Percentiles rank a stretch among this genome's conserved stretches.
phyloP scores from a whole-genome alignment of 2,888 invertebrate genomes.

The Drosophila anomelani region DNA sequence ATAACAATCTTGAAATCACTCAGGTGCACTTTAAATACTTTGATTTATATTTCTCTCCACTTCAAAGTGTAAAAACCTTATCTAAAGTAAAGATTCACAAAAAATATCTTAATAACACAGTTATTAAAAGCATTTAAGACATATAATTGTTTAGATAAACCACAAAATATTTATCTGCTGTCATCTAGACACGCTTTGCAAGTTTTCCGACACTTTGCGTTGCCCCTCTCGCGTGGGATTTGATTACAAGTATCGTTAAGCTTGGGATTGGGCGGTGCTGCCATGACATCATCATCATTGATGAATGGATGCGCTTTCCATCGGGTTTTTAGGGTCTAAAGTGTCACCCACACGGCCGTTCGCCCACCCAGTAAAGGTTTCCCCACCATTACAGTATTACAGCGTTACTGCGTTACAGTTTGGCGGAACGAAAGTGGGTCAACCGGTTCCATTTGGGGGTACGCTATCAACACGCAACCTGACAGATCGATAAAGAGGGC shows the following conservation, averaged over 20 bases:
- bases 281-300: constrained; percentile 54
- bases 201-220: constrained; percentile 1
- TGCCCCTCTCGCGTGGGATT: background rate
- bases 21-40: background rate
- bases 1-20: background rate
- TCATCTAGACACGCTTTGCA: constrained; percentile 8
- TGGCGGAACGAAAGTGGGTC: constrained; percentile 59
- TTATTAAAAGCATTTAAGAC: background rate
- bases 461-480: constrained; percentile 61
- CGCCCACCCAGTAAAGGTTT: constrained; percentile 36
- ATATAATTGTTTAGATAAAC: background rate
- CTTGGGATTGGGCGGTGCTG: background rate
- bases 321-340: constrained; percentile 13
- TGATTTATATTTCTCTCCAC: background rate
- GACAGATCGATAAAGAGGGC: constrained; percentile 26
- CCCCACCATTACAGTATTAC: constrained; percentile 8
- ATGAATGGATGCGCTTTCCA: constrained; percentile 32
- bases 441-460: constrained; percentile 34
- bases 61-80: background rate
- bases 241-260: constrained; percentile 17
- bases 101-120: background rate
- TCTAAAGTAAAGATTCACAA: background rate
- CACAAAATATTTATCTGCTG: constrained; percentile 7
- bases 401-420: constrained; percentile 15
- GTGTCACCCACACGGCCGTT: constrained; percentile 20